Percentiles rank a stretch among this genome's conserved stretches.
phyloP scores from a whole-genome alignment of 2,113 vertebrate species.

The Hippocampus mohnikei region DNA sequence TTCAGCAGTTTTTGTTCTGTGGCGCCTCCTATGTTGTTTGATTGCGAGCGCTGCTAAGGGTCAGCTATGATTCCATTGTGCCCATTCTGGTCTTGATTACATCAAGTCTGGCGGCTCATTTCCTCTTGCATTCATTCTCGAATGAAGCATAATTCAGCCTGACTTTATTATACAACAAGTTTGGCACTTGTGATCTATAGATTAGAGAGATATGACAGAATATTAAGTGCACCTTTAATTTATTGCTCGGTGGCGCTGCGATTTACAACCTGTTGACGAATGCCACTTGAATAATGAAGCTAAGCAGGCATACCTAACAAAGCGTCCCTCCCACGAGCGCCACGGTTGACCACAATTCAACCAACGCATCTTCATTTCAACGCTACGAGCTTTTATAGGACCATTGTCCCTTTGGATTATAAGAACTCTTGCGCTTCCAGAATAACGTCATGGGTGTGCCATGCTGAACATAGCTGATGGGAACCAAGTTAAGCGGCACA shows the following conservation, averaged over 20 bases:
- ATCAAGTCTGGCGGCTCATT: constrained; percentile 29
- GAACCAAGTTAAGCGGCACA: neutral
- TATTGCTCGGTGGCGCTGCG: neutral
- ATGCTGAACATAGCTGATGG: neutral
- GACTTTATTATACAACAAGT: constrained; percentile 20
- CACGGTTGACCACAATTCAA: neutral
- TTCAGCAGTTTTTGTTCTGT: constrained; percentile 50
- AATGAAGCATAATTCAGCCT: constrained; percentile 18
- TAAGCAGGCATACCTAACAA: neutral
- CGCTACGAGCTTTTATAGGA: neutral
- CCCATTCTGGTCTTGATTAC: constrained; percentile 34
- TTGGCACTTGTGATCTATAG: neutral
- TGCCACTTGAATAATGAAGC: neutral
- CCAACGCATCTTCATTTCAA: neutral
- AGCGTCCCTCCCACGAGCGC: neutral
- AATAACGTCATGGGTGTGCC: neutral
- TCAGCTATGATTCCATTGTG: constrained; percentile 44
- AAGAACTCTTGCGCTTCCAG: neutral
- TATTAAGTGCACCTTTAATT: neutral
- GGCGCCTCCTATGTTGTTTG: constrained; percentile 56
- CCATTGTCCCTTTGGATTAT: neutral
- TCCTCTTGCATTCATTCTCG: constrained; percentile 17
- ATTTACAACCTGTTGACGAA: neutral
- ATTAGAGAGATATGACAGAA: neutral
- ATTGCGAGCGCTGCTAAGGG: constrained; percentile 44